phyloP scores from a whole-genome alignment of 2,888 invertebrate species.

The Andrena dorsata region DNA sequence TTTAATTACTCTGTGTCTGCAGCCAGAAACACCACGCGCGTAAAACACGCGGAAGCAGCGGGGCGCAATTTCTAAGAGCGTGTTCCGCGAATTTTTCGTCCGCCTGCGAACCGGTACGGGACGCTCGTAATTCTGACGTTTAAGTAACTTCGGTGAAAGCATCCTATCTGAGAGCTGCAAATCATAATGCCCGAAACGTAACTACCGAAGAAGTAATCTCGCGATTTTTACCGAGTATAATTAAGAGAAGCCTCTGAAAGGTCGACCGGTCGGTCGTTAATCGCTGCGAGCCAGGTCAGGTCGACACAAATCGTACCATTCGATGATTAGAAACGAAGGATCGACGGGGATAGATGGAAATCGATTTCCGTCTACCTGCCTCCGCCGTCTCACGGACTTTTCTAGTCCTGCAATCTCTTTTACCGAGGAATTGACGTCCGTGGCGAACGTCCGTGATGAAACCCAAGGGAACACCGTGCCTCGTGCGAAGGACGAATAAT shows the following conservation, averaged over 20 bases:
- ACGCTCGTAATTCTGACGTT: slow-evolving; percentile 16
- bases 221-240: slow-evolving; percentile 22
- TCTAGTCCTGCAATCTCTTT: slow-evolving; percentile 20
- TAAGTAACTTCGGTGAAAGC: slow-evolving; percentile 17
- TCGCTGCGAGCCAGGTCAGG: slow-evolving; percentile 19
- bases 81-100: slow-evolving; percentile 9
- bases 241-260: slow-evolving; percentile 17
- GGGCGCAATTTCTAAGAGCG: slow-evolving; percentile 14
- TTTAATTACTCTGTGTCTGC: neutral
- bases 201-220: slow-evolving; percentile 22
- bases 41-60: slow-evolving; percentile 12
- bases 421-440: slow-evolving; percentile 21
- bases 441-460: slow-evolving; percentile 4
- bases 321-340: slow-evolving; percentile 28
- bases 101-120: slow-evolving; percentile 11
- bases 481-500: slow-evolving; percentile 15
- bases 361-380: slow-evolving; percentile 28
- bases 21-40: neutral
- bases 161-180: slow-evolving; percentile 4
- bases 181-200: slow-evolving; percentile 3
- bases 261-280: slow-evolving; percentile 16
- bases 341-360: slow-evolving; percentile 23
- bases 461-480: slow-evolving; percentile 2
- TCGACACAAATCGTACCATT: slow-evolving; percentile 23
- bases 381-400: neutral